phyloP scores from a whole-genome alignment of 2,113 vertebrate species.

The Ia io region DNA sequence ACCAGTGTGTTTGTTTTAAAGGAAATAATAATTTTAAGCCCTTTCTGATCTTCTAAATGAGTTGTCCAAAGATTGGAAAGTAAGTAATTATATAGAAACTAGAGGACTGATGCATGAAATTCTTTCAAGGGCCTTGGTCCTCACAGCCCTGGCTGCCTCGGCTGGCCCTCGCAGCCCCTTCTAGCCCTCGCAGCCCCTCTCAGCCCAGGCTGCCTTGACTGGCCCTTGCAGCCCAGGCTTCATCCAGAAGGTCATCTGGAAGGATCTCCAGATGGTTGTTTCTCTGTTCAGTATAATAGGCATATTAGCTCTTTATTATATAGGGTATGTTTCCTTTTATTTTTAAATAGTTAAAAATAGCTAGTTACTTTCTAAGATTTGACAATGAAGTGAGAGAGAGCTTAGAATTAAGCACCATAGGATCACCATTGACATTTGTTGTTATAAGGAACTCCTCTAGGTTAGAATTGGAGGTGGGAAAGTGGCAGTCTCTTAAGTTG shows the following conservation, averaged over 20 bases:
- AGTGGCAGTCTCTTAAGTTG: not conserved
- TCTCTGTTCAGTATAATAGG: too few relatives aligned
- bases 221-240: too few relatives aligned
- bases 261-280: too few relatives aligned
- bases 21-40: not conserved
- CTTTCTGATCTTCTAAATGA: not conserved
- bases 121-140: too few relatives aligned
- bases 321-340: not conserved
- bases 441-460: not conserved
- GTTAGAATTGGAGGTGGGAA: not conserved
- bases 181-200: too few relatives aligned
- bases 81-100: not conserved
- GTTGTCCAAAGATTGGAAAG: not conserved
- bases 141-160: too few relatives aligned
- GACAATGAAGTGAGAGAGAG: not conserved
- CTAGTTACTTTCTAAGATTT: not conserved
- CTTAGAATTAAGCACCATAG: not conserved
- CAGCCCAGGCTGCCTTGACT: too few relatives aligned
- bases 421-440: not conserved
- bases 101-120: too few relatives aligned
- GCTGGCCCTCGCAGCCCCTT: too few relatives aligned
- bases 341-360: not conserved
- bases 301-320: too few relatives aligned
- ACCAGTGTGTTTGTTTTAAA: not conserved
- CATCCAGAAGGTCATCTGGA: too few relatives aligned